Base-by-base conservation (phyloP, 1,140 invertebrate genomes). In the Aculops lycopersici region DNA sequence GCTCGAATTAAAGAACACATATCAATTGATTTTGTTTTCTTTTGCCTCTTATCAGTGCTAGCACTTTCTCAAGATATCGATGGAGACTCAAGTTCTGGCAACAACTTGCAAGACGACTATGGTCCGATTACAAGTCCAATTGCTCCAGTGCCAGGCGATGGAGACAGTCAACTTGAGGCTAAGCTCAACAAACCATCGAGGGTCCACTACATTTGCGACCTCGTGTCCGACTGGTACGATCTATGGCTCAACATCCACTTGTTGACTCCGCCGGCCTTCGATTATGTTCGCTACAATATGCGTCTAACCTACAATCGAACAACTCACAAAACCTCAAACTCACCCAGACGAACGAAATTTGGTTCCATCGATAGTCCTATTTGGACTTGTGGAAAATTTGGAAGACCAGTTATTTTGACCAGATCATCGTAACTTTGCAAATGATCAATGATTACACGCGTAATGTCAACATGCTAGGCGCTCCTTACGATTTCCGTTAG, bases 401-500 rank as follows among this genome's bases (percentile, higher is more conserved):
- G n/a, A 31, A 31, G n/a, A 31, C 24, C 4, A 57, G 67, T 3
- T 95, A 95, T 56, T 95, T 92, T 53, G 72, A 69, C 44, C 65
- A 67, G 40, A 77, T 97, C 48, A 78, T 68, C 8, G 68, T 79
- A 51, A 61, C 67, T 46, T 56, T 92, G 17, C 69, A 76, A 0
- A 53, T 64, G 8, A n/a, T 31, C 17, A 54, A 73, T 43, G 80
- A 80, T 35, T 90, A 92, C 55, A 58, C 62, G 12, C 64, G 83
- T 45, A 75, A 75, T 53, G 50, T 69, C 1, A 72, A 75, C 39
- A 57, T 95, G n/a, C 64, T 70, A 47, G 88, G 81, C 45, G 84
- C 84, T 37, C 86, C 88, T 1, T 95, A 83, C 59, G 90, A 95
- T 59, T 97, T 94, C 55, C 65, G 88, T 48, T 80, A 71, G 67